Conservation (phyloP, 2,797 vertebrate species). For the Liparis tanakae region DNA sequence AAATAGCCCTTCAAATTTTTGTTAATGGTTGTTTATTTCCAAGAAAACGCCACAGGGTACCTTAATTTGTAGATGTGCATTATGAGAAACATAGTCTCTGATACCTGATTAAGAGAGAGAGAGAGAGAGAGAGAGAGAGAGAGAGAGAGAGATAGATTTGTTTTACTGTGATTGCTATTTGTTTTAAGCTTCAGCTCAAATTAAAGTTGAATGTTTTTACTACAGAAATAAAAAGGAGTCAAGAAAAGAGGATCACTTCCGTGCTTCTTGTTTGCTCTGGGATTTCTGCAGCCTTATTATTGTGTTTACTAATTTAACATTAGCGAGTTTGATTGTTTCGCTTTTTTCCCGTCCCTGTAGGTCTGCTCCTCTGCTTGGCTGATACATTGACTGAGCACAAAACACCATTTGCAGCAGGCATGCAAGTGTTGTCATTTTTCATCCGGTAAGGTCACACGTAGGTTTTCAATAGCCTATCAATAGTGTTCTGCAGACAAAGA, state of each 20-base stretch:
- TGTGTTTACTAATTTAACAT: slow-evolving; percentile 64
- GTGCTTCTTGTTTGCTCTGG: slow-evolving; percentile 47
- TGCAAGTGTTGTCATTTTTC: not conserved
- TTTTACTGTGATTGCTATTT: slow-evolving; percentile 15
- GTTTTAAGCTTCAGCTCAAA: not conserved
- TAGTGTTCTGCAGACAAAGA: not conserved
- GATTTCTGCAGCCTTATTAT: slow-evolving; percentile 50
- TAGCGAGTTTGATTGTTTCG: slow-evolving; percentile 48
- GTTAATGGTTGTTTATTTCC: not conserved
- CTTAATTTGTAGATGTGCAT: not conserved
- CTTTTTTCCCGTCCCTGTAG: slow-evolving; percentile 43
- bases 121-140: too few relatives aligned
- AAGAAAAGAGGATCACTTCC: slow-evolving; percentile 16
- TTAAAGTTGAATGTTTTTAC: not conserved
- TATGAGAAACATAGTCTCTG: not conserved
- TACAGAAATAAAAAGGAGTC: slow-evolving; percentile 19
- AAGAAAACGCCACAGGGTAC: not conserved
- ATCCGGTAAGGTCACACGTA: not conserved
- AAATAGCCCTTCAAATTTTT: not conserved
- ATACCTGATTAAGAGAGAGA: not conserved
- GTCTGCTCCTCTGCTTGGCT: slow-evolving; percentile 25
- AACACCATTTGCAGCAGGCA: slow-evolving; percentile 22
- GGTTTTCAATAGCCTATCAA: not conserved
- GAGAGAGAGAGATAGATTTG: too few relatives aligned
- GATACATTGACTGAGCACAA: slow-evolving; percentile 25